phyloP scores from a whole-genome alignment of 2,113 vertebrate genomes.

The Ophthalmolycus amberensis region DNA sequence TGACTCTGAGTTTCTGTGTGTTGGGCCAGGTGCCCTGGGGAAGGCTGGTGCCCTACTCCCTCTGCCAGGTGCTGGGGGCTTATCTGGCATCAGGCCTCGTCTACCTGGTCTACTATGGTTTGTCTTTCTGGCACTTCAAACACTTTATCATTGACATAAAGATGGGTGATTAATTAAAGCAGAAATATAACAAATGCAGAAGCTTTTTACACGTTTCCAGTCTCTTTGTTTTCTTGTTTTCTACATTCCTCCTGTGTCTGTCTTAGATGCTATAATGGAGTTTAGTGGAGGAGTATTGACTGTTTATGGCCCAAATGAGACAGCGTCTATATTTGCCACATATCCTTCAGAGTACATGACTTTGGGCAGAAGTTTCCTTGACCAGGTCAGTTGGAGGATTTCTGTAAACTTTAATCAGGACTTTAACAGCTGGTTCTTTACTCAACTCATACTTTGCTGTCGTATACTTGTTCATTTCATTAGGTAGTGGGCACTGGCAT shows the following conservation, averaged over 20 bases:
- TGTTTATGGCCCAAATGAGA: slow-evolving; percentile 84
- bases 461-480: neutral
- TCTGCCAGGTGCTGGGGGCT: slow-evolving; percentile 83
- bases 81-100: slow-evolving; percentile 83
- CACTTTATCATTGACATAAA: neutral
- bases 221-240: neutral
- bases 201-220: neutral
- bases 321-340: slow-evolving; percentile 90
- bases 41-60: slow-evolving; percentile 83
- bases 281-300: slow-evolving; percentile 85
- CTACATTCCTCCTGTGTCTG: slow-evolving; percentile 7
- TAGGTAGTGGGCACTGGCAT: slow-evolving; percentile 85
- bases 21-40: slow-evolving; percentile 82
- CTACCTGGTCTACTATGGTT: slow-evolving; percentile 88
- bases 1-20: slow-evolving; percentile 87
- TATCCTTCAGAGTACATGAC: slow-evolving; percentile 83
- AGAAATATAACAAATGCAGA: neutral
- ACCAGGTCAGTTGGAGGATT: slow-evolving; percentile 81
- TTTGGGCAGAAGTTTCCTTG: slow-evolving; percentile 82
- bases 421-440: neutral
- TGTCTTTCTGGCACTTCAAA: slow-evolving; percentile 14
- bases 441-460: neutral
- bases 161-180: neutral
- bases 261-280: slow-evolving; percentile 83
- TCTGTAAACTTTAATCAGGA: neutral